Evolutionary conservation across 1,140 invertebrate genomes (phyloP).

Genomic region (Platyscapa corneri): DNA sequence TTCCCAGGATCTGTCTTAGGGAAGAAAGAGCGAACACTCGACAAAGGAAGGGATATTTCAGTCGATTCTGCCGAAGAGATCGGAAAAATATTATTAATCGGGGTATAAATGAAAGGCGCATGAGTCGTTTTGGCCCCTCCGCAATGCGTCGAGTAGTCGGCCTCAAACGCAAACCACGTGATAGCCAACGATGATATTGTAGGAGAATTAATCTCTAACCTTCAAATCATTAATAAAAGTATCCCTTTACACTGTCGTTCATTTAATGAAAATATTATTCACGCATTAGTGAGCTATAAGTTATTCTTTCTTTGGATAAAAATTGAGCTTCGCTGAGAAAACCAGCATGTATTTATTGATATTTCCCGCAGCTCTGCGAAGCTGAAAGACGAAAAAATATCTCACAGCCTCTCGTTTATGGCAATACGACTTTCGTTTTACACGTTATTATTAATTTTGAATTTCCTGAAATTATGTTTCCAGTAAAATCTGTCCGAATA

Average conservation of each 20-base stretch:
- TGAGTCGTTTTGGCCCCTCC: conserved; percentile 11
- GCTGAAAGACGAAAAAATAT: too few relatives aligned
- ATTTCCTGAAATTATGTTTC: too few relatives aligned
- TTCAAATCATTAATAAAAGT: conserved; percentile 37
- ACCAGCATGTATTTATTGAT: too few relatives aligned
- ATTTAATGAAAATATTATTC: conserved; percentile 15
- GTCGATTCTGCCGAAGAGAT: not conserved
- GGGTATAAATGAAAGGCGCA: conserved; percentile 36
- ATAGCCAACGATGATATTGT: not conserved
- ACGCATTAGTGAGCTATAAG: not conserved
- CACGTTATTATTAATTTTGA: too few relatives aligned
- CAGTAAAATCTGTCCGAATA: too few relatives aligned
- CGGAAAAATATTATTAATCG: conserved; percentile 42
- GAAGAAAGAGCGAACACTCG: conserved; percentile 52
- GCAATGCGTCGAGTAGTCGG: not conserved
- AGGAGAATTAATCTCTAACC: conserved; percentile 25
- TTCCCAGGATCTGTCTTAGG: conserved; percentile 55
- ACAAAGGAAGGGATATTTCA: conserved; percentile 42
- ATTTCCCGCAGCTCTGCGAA: too few relatives aligned
- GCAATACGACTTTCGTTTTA: too few relatives aligned
- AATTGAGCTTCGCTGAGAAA: too few relatives aligned
- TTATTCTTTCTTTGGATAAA: not conserved
- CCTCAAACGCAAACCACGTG: not conserved
- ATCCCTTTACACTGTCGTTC: not conserved
- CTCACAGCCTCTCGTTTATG: too few relatives aligned